Evolutionary conservation across 1,140 invertebrate species (phyloP), one percentile per base, ranked within the genome.

Genomic region (Drosophila mojavensis): DNA sequence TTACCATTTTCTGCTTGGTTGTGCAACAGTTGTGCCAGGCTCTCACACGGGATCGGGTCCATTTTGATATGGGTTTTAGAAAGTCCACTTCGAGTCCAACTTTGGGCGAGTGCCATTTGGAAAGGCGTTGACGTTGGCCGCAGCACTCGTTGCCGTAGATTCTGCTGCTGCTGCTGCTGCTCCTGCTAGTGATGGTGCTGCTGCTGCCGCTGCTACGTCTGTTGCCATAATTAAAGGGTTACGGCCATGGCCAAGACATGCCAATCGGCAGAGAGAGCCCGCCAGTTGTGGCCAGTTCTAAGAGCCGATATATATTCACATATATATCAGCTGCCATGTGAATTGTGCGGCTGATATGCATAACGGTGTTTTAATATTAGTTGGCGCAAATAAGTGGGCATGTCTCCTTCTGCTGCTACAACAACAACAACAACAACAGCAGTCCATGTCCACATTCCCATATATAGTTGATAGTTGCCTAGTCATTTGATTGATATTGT

Each of bases 281-380:
- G 48, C 65, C 53, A 74, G 41, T 67, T 73, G 54, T 73, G 54
- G 30, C 55, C 28, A 56, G 15, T 63, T 55, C 53, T 65, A 36
- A n/a, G 13, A 66, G 62, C 56, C 28, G 17, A 26, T 77, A 82
- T 88, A 45, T 45, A 45, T 7, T 17, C n/a, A 45, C 9, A 45
- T 47, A 45, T 45, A 17, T 47, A 47, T 47, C 5, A 67, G 64
- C 56, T 20, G 58, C 65, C 67, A 55, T 60, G 65, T 79, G 78
- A 79, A 79, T 69, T 81, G 66, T 72, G 65, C 45, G 17, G 77
- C 81, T 85, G 83, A 88, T 88, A 86, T 86, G 79, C 83, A 86
- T 86, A 86, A 86, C 82, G 82, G 82, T 79, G 82, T 81, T 86
- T 86, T 86, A 86, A 88, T 86, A 88, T 88, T 85, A 88, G 82